Base-by-base conservation (phyloP, 1,140 invertebrate species). In the Aphelinus atriplicis region DNA sequence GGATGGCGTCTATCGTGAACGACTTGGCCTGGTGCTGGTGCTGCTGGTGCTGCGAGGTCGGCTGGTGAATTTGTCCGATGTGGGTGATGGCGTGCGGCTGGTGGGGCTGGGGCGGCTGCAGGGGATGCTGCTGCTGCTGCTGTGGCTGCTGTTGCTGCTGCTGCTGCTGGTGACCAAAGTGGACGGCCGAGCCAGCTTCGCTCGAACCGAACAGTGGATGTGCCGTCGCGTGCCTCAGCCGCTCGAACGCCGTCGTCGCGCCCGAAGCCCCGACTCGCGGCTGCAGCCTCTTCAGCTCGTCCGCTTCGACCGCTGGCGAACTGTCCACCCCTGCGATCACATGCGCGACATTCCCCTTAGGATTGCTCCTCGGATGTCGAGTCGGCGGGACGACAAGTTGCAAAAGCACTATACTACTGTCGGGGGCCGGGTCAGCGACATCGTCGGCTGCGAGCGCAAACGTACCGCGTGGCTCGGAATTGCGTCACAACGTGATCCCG, bases 1-100 rank as follows among this genome's bases (percentile, higher is more conserved):
- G 88, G 80, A 95, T 95, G 26, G 93, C 93, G 76, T 94, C 94
- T 79, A 95, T 95, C 42, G 93, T 95, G 81, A 95, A 95, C 1
- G 93, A 93, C 81, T 93, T 93, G 47, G 84, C 81, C 63, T 87
- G 87, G 26, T 85, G 85, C 65, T 88, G 85, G 3, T 86, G 85
- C 9, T 85, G 84, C 53, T 84, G 84, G 46, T 85, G 84, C 7
- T 86, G 83, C 65, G 81, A 74, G 42, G 83, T 82, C 4, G 80
- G 76, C 58, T 86, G 84, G 1, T 86, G 83, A 45, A 85, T 64
- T 48, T 86, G 83, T 7, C 84, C 84, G 45, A 82, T 82, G 61
- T 84, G 77, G 55, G 71, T 76, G 42, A 68, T 76, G 46, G 58
- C 69, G 55, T 73, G 75, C 3, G 64, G 67, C 2, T 51, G 62